Evolutionary conservation across 2,888 invertebrate species (phyloP), one percentile per base, ranked within the genome.

Genomic region (Meloe dianella): DNA sequence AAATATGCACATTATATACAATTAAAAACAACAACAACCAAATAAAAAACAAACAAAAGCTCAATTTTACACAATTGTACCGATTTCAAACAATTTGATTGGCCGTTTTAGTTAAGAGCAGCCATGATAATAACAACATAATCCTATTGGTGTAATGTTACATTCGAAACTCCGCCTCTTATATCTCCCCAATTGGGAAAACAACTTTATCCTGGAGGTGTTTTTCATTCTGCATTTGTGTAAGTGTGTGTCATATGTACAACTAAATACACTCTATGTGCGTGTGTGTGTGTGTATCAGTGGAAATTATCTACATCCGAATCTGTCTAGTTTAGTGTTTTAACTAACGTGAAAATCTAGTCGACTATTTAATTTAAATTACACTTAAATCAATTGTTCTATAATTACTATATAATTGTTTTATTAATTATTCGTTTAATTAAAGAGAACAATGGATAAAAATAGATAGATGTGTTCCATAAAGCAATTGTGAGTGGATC

Each of bases 111-210:
- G 57, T 41, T 62, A 63, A 65, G 60, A 64, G 76, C 80, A 77
- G 80, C 81, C 81, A 81, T 81, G 75, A 79, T 78, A 73, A 69
- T 65, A 69, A 71, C 58, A 51, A 60, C 29, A 57, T 17, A 8
- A 22, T 65, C 22, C 67, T 41, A 80, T 81, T 81, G 79, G 80
- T 60, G 47, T 17, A 47, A 64, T 57, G 59, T 47, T 54, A 27
- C 61, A 65, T 65, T 63, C 68, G 63, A 32, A 14, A 65, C 70
- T 66, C 71, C 75, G 67, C 73, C 73, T 69, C 54, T 67, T 63
- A 63, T 63, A 68, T 57, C 38, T 70, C 68, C 67, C 47, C 47
- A 47, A 47, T 47, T 47, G 47, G 47, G 47, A 47, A 47, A 47
- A 47, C 47, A 47, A 47, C 20, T 47, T n/a, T n/a, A n/a, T n/a